Evolutionary conservation across 2,113 vertebrate genomes (phyloP).

Genomic region (Bubo blakistoni): DNA sequence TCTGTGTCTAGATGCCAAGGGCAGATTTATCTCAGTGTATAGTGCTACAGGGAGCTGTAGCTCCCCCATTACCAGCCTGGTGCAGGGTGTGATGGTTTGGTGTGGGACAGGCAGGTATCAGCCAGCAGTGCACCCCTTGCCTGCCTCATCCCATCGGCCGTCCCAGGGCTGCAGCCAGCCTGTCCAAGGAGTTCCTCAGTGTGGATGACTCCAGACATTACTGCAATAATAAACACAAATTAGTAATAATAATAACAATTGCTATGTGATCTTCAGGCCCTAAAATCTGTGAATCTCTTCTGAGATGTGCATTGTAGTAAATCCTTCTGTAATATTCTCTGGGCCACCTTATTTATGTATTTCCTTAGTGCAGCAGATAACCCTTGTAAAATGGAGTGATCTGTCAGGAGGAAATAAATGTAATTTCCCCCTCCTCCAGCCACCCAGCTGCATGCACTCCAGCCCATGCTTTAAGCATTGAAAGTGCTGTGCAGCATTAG

Average conservation of each 20-base stretch:
- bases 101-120: background rate
- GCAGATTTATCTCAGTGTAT: background rate
- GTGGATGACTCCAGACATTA: background rate
- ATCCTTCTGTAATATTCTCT: slow-evolving; percentile 9
- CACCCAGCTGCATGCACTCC: background rate
- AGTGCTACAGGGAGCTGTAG: background rate
- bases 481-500: background rate
- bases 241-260: background rate
- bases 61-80: background rate
- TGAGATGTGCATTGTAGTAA: background rate
- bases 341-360: slow-evolving; percentile 54
- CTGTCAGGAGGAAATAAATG: slow-evolving; percentile 43
- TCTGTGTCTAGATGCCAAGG: background rate
- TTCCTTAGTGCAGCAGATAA: slow-evolving; percentile 55
- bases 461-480: background rate
- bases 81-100: background rate
- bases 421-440: slow-evolving; percentile 4
- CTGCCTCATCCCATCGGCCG: rapidly evolving
- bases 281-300: background rate
- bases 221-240: background rate
- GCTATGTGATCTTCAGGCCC: background rate
- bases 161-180: background rate
- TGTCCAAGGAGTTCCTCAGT: background rate
- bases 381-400: background rate
- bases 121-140: background rate